Base-by-base conservation (phyloP, 2,888 invertebrate genomes). In the Hybos culiciformis region DNA sequence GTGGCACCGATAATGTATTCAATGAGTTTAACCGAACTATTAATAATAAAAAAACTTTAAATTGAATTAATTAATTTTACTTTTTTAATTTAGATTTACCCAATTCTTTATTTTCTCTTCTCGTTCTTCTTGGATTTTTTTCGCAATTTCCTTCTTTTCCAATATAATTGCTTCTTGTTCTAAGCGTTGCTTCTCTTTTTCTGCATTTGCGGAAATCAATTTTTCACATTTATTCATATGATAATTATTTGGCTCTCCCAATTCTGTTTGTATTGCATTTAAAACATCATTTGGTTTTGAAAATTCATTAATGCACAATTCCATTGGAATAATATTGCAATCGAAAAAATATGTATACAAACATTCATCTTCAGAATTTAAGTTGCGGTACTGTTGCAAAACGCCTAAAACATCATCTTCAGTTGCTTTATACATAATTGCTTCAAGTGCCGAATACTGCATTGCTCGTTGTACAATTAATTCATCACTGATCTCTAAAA, bases 211-310 rank as follows among this genome's bases (percentile, higher is more conserved):
- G 3, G 31, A 12, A 14, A 44, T 45, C 6, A 39, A 29, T 18
- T 49, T 39, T 33, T 51, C 39, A 4, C 17, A 18, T n/a, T 23
- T 39, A 0, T 50, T 38, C n/a, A 51, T 5, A 2, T 51, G 50
- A 45, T 54, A 52, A 5, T 29, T 44, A 32, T 48, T 48, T 5
- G 52, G 49, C 4, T 20, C n/a, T 15, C 52, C 52, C n/a, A 52
- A 50, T 39, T 46, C 41, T 3, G 23, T n/a, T 37, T 48, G 46
- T 2, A 51, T 32, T 3, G 19, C 33, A 37, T 47, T 45, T 12
- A 51, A 14, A 18, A 48, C 41, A 20, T 51, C 49, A 9, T 34
- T 17, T 4, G 37, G 9, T 31, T 38, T 37, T 15, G 49, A 46
- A 17, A 42, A 29, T 2, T 37, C 21, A 5, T 43, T 49, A 7